phyloP scores from a whole-genome alignment of 2,113 vertebrate species.

The Chlamydotis undulata region DNA sequence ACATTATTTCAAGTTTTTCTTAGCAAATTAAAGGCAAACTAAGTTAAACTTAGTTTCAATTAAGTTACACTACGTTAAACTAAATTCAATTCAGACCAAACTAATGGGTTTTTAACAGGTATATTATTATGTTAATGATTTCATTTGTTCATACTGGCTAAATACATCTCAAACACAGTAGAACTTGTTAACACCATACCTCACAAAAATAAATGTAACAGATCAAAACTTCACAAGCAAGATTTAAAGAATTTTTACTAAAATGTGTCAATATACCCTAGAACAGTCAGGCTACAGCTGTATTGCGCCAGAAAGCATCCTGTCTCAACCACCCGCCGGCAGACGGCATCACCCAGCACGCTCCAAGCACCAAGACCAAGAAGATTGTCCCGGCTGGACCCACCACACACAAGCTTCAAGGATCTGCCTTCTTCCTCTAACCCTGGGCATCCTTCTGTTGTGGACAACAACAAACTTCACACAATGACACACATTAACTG shows the following conservation, averaged over 20 bases:
- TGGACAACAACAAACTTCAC: not conserved
- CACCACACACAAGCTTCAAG: rapidly evolving
- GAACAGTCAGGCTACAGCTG: not conserved
- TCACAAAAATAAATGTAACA: not conserved
- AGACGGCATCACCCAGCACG: rapidly evolving
- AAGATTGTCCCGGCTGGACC: not conserved
- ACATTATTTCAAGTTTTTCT: not conserved
- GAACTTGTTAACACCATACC: not conserved
- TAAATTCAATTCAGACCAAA: not conserved
- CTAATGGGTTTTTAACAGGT: not conserved
- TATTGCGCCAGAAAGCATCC: not conserved
- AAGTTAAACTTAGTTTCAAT: not conserved
- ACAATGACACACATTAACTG: not conserved
- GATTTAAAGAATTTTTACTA: not conserved
- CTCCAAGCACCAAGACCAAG: not conserved
- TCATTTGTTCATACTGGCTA: not conserved
- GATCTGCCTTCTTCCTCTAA: not conserved
- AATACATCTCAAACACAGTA: not conserved
- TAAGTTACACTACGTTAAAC: not conserved
- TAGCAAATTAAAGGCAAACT: not conserved
- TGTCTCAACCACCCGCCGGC: too few relatives aligned
- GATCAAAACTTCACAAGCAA: not conserved
- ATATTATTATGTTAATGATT: not conserved
- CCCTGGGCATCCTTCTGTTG: too few relatives aligned
- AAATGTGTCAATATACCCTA: not conserved